Conservation (phyloP, 2,113 vertebrate species). For the Sisor rabdophorus region DNA sequence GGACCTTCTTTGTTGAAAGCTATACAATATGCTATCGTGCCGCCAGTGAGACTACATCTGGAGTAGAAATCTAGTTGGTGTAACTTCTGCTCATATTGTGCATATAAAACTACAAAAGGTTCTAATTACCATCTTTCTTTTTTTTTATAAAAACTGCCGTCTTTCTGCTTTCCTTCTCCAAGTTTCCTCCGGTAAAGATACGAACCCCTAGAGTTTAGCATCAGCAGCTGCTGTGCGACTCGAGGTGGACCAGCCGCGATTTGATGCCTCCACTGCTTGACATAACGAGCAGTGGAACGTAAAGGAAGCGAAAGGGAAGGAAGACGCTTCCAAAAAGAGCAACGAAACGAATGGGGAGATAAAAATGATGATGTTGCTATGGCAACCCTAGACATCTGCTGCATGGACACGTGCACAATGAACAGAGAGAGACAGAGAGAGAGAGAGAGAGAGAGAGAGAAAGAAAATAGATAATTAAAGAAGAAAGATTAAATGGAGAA, state of each 20-base stretch:
- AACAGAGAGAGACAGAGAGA: constrained; percentile 16
- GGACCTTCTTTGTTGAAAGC: too few relatives aligned
- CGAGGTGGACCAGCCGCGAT: neutral
- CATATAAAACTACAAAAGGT: neutral
- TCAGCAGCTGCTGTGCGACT: neutral
- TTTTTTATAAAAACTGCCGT: neutral
- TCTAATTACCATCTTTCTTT: too few relatives aligned
- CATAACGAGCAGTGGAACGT: constrained; percentile 16
- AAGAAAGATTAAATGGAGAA: neutral
- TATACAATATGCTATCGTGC: too few relatives aligned
- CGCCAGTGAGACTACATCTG: too few relatives aligned
- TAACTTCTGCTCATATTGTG: too few relatives aligned
- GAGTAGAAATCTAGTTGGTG: too few relatives aligned
- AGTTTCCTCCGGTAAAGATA: neutral
- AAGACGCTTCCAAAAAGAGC: constrained; percentile 29
- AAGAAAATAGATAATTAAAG: constrained; percentile 8
- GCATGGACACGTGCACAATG: constrained; percentile 29
- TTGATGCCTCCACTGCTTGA: constrained; percentile 3
- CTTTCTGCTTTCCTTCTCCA: too few relatives aligned
- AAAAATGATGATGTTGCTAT: constrained; percentile 43
- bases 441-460: neutral
- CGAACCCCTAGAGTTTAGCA: neutral
- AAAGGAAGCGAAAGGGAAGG: neutral
- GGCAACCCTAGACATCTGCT: constrained; percentile 42
- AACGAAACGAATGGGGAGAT: constrained; percentile 12